Evolutionary conservation across 2,113 vertebrate genomes (phyloP).

Genomic region (Solenodon paradoxus): DNA sequence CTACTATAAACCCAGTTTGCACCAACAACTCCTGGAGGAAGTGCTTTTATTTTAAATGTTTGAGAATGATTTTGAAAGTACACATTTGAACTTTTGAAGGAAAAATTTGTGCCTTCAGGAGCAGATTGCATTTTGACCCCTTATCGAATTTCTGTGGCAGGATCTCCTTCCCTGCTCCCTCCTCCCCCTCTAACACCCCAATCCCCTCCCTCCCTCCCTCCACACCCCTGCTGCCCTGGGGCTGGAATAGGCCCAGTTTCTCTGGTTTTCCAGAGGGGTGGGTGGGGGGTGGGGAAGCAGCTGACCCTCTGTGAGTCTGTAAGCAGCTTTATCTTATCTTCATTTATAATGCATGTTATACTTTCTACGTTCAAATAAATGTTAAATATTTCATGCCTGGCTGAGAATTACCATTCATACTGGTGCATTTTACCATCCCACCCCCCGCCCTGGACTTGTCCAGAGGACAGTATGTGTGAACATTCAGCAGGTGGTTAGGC

Average conservation of each 20-base stretch:
- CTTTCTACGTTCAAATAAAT: no score
- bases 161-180: neutral
- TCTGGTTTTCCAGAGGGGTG: neutral
- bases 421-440: neutral
- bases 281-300: neutral
- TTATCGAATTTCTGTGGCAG: neutral
- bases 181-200: no score
- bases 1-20: conserved; percentile 74
- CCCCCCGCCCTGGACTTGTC: neutral
- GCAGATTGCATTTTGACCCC: neutral
- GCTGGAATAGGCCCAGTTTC: neutral
- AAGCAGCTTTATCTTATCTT: no score
- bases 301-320: neutral
- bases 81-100: conserved; percentile 8
- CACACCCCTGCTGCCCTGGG: neutral
- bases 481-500: neutral
- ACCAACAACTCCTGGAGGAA: neutral
- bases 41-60: neutral
- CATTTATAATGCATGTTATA: conserved; percentile 13
- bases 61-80: neutral
- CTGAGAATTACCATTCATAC: no score
- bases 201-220: no score
- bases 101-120: conserved; percentile 26
- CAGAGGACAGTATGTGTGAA: neutral
- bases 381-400: conserved; percentile 52